Conservation (phyloP, 2,888 invertebrate genomes). For the Phengaris alcon region DNA sequence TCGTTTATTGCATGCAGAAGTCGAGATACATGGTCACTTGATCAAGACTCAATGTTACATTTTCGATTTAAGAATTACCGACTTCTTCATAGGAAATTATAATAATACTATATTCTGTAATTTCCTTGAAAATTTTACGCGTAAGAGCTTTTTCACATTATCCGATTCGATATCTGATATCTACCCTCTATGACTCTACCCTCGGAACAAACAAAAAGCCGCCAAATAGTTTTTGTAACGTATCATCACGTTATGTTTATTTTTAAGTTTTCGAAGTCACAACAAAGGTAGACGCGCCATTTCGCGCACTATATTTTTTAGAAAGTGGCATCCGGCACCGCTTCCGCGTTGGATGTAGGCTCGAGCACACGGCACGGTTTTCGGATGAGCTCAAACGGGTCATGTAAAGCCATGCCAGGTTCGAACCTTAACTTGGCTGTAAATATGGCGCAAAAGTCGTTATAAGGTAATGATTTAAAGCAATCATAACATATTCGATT, state of each 20-base stretch:
- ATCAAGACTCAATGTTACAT: neutral
- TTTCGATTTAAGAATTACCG: neutral
- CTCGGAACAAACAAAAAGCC: neutral
- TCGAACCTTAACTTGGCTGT: neutral
- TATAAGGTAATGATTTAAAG: conserved; percentile 5
- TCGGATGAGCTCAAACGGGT: conserved; percentile 10
- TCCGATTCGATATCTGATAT: no score
- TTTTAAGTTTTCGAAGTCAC: neutral
- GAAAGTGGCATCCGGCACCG: conserved; percentile 75
- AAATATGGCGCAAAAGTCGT: neutral
- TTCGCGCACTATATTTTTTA: conserved; percentile 70
- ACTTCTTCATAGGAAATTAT: no score
- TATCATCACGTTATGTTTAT: neutral
- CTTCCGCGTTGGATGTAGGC: conserved; percentile 61
- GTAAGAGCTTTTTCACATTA: no score
- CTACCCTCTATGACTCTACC: no score
- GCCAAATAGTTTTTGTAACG: neutral
- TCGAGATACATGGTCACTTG: neutral
- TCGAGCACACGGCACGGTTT: conserved; percentile 51
- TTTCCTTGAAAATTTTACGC: no score
- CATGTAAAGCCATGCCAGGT: neutral
- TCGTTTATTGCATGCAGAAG: neutral
- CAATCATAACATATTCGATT: neutral
- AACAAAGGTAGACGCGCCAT: conserved; percentile 34
- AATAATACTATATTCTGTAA: no score